Evolutionary conservation across 2,113 vertebrate species (phyloP), one percentile per base, ranked within the genome.

Genomic region (Pterophyllum scalare): DNA sequence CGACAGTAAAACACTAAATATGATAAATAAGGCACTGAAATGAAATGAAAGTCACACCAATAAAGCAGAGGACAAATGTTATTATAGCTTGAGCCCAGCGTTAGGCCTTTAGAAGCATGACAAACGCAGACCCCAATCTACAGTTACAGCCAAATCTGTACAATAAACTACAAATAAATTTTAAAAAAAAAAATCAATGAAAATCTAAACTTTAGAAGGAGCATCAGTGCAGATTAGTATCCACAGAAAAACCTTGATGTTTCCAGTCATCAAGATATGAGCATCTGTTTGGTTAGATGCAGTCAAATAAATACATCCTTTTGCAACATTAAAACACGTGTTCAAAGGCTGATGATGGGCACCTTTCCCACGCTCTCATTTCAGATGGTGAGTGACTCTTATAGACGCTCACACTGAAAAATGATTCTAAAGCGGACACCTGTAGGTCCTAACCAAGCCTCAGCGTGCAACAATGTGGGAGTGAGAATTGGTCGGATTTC

Each of bases 31-130:
- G 8, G 38, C 33, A 17, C 64, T 74, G 64, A 59, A 59, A 59
- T 49, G n/a, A 72, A 70, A 49, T 59, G 56, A 74, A 59, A 59
- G 56, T 74, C 56, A 60, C n/a, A 52, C 19, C 20, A 24, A 74
- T 49, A 72, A 72, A 80, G 26, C 46, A 72, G 46, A 72, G 46
- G 67, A 72, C 67, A 9, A 72, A 72, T 54, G 46, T 72, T 54
- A 72, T 6, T 46, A 20, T 60, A 77, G 75, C 40, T 31, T 1
- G 26, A 59, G 58, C 59, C 26, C 33, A 52, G 6, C n/a, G 40
- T 33, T 26, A 33, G 11, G 35, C 12, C 49, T 20, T 65, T 40
- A 46, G 54, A 70, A 26, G 64, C 19, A 70, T 59, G 49, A 62
- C 46, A 17, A 61, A 52, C 20, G 49, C 75, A 61, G 20, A 64